phyloP scores from a whole-genome alignment of 2,888 invertebrate genomes.

The Agrochola lota region DNA sequence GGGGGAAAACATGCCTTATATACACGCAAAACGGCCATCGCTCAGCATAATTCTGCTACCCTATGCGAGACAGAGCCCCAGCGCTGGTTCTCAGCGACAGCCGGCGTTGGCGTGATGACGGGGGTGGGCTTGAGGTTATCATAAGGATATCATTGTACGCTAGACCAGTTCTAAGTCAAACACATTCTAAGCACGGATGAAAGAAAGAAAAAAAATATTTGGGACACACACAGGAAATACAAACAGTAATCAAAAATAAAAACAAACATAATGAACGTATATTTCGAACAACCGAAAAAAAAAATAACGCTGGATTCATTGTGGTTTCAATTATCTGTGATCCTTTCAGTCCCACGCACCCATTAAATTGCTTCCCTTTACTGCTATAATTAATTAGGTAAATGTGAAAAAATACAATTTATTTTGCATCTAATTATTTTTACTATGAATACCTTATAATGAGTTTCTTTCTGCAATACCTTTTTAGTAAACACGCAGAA shows the following conservation, averaged over 20 bases:
- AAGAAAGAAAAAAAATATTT: too few relatives aligned
- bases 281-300: too few relatives aligned
- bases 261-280: too few relatives aligned
- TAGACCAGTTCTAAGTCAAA: background rate
- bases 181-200: background rate
- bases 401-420: background rate
- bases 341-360: conserved; percentile 1
- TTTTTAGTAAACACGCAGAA: background rate
- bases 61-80: too few relatives aligned
- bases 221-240: too few relatives aligned
- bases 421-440: conserved; percentile 19
- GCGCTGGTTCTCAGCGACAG: too few relatives aligned
- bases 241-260: too few relatives aligned
- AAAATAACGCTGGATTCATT: conserved; percentile 13
- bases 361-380: conserved; percentile 8
- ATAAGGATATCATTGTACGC: background rate
- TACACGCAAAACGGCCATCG: too few relatives aligned
- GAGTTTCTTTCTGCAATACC: background rate
- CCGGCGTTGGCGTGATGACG: too few relatives aligned
- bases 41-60: too few relatives aligned
- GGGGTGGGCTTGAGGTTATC: background rate
- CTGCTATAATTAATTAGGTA: conserved; percentile 13
- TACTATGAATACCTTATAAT: background rate
- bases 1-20: too few relatives aligned
- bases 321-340: conserved; percentile 31